A percentile compares a stretch with the other conserved stretches of the same genome.
These are phyloP conservation scores for Tenrec ecaudatus DNA, from an alignment of 2,113 vertebrate species.

Conservation along the genomic window DNA sequence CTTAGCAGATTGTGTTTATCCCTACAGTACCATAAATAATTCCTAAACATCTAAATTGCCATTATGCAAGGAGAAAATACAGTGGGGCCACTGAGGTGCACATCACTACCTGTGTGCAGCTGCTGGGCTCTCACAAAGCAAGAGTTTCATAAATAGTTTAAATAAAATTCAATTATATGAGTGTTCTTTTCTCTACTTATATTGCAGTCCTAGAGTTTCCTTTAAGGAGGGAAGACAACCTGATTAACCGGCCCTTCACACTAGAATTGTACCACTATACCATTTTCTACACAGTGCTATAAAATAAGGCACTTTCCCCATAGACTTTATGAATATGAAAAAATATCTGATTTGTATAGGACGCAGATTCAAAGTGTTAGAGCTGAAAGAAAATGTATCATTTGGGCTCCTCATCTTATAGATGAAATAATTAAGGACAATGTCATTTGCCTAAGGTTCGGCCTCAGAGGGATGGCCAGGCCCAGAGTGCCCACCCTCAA, in stretches of 20 bases:
- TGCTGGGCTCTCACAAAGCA: conserved; percentile 25
- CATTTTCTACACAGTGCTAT: neutral
- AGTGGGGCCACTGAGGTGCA: conserved; percentile 39
- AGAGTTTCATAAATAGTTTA: conserved; percentile 62
- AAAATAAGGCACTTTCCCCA: neutral
- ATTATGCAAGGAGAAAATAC: conserved; percentile 69
- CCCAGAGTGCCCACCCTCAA: no score
- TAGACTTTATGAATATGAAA: conserved; percentile 31
- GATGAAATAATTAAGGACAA: conserved; percentile 7
- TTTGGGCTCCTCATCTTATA: neutral
- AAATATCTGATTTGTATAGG: neutral
- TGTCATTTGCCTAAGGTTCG: no score
- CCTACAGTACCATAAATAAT: conserved; percentile 75
- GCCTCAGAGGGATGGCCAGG: no score
- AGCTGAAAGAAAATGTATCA: neutral
- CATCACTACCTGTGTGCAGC: conserved; percentile 39
- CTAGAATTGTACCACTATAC: neutral
- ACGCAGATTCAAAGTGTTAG: neutral
- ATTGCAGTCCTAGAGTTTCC: conserved; percentile 17
- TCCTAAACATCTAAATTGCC: conserved; percentile 68
- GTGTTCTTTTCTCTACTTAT: neutral
- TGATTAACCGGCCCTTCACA: conserved; percentile 1
- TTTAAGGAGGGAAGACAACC: conserved; percentile 3
- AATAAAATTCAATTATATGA: conserved; percentile 53
- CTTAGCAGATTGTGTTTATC: conserved; percentile 74